phyloP scores from a whole-genome alignment of 1,140 invertebrate species.

The Macrobrachium nipponense region DNA sequence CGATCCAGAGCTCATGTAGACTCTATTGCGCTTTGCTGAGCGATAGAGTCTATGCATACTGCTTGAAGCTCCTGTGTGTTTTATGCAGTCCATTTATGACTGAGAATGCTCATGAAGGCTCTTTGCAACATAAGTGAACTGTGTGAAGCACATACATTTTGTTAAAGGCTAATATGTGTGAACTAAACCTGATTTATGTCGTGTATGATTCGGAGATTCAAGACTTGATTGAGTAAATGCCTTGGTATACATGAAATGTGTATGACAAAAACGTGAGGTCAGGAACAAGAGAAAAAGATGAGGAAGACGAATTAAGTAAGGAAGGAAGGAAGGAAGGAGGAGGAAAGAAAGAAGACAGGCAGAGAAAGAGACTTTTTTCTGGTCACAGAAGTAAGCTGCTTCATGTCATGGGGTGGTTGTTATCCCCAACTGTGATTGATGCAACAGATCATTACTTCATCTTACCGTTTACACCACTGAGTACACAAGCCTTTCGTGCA shows the following conservation, averaged over 20 bases:
- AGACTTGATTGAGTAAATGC: slow-evolving; percentile 21
- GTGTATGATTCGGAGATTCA: slow-evolving; percentile 18
- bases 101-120: slow-evolving; percentile 47
- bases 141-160: slow-evolving; percentile 28
- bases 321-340: no score
- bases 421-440: slow-evolving; percentile 51
- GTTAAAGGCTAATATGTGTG: slow-evolving; percentile 39
- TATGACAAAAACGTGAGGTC: slow-evolving; percentile 13
- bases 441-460: slow-evolving; percentile 54
- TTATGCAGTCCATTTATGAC: slow-evolving; percentile 38
- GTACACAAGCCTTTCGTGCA: slow-evolving; percentile 39
- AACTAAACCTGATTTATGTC: slow-evolving; percentile 40
- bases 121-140: slow-evolving; percentile 30
- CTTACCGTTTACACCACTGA: slow-evolving; percentile 55
- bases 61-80: slow-evolving; percentile 49
- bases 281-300: slow-evolving; percentile 36
- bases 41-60: slow-evolving; percentile 41
- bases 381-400: slow-evolving; percentile 51
- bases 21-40: slow-evolving; percentile 21
- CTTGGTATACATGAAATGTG: slow-evolving; percentile 19
- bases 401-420: slow-evolving; percentile 45
- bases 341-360: no score
- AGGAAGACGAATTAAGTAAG: no score
- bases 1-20: slow-evolving; percentile 8
- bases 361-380: no score